Base-by-base conservation (phyloP, 2,113 vertebrate genomes). In the Gallinago jamesoni region DNA sequence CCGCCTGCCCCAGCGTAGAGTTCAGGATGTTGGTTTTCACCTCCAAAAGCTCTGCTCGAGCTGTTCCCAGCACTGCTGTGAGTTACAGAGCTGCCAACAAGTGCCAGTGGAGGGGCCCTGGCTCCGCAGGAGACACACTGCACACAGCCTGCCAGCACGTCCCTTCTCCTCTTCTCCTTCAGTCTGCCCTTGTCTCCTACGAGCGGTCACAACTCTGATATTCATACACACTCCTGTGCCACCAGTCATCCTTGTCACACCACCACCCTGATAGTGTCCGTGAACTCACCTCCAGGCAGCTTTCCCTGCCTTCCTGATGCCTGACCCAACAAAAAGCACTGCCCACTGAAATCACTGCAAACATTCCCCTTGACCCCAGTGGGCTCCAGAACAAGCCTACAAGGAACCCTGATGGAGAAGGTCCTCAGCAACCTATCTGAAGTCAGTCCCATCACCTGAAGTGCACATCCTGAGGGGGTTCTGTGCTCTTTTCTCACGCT, bases 251-350 rank as follows among this genome's bases (percentile, higher is more conserved):
- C 50, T 55, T 28, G 60, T 60, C n/a, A 13, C 23, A n/a, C 35
- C 9, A 67, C 9, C 35, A 43, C 16, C 18, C 10, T 1, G 3
- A 0, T 4, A 10, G 25, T 43, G 20, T 14, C 55, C 43, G 7
- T 4, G n/a, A 12, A 7, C 50, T 53, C 7, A 12, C n/a, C n/a
- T 55, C 20, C 23, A 25, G 25, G 31, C 43, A 59, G 33, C 33
- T 59, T 59, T 23, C 33, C 33, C 21, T 59, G 33, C 12, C 27
- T 53, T 17, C 8, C 27, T 28, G 52, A 28, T 53, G 52, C 27
- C 43, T 64, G 57, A 2, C 7, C 5, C 37, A 11, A 25, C 16
- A 47, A 69, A 91, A 35, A 28, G 17, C 30, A 17, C 0, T 0
- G 10, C 30, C 11, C 37, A 18, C 48, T 57, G 73, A 50, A 62